Base-by-base conservation (phyloP, 2,888 invertebrate genomes). In the Chalcis sispes region DNA sequence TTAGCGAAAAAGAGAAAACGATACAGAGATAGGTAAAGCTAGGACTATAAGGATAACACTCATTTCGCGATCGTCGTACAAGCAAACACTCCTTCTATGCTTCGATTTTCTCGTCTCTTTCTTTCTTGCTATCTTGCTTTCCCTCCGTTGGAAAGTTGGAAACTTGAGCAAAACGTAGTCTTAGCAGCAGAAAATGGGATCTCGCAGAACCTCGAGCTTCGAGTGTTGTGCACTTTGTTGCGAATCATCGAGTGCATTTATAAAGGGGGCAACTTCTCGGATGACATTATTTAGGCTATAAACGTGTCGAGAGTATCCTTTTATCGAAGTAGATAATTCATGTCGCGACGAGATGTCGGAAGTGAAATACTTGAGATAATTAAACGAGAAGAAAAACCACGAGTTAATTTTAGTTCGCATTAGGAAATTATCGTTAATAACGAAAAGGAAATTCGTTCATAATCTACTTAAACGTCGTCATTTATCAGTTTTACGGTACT, bases 21-120 rank as follows among this genome's bases (percentile, higher is more conserved):
- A 7, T 2, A 42, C 2, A 13, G 13, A 42, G 42, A 13, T 13
- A 42, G n/a, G n/a, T n/a, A n/a, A n/a, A n/a, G n/a, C n/a, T n/a
- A n/a, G n/a, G n/a, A n/a, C n/a, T 27, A n/a, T 8, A 27, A 48
- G 32, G 46, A 27, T 42, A 69, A 59, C 25, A 40, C 70, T 50
- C 48, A 50, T 70, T 70, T 54, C 23, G 56, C 70, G 25, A 70
- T 61, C 29, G 52, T 25, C 71, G 52, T 54, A 62, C 62, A 71
- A 71, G 62, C 71, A 71, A 71, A 52, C 52, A 27, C 74, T 69
- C 62, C 20, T 29, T 25, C 20, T 29, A n/a, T n/a, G 18, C 42
- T 25, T 48, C 3, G 52, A 72, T 62, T 52, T 67, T 61, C 67
- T 70, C 56, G 46, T 48, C 50, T 4, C 27, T 25, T 32, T 25